Percentiles rank a stretch among this genome's conserved stretches.
phyloP scores from a whole-genome alignment of 1,140 invertebrate genomes.

The Neodiprion virginianus region DNA sequence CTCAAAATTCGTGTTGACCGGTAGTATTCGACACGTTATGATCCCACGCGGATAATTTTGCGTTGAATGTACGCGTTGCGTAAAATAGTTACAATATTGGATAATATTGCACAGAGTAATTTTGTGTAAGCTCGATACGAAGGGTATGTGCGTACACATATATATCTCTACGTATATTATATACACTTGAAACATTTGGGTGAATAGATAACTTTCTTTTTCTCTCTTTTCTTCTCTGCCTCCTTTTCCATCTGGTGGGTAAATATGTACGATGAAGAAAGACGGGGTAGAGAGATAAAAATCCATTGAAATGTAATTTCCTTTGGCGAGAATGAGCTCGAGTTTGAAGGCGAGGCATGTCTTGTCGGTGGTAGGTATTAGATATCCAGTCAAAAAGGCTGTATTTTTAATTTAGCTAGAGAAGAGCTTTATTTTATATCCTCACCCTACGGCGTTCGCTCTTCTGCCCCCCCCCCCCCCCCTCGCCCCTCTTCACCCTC shows the following conservation, averaged over 20 bases:
- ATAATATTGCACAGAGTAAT: no score
- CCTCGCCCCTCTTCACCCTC: conserved; percentile 19
- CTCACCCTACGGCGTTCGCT: not conserved
- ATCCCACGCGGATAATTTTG: no score
- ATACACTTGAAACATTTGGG: not conserved
- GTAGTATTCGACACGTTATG: no score
- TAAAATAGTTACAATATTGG: no score
- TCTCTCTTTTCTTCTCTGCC: no score
- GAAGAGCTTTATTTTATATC: conserved; percentile 1
- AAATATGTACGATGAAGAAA: no score
- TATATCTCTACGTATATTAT: no score
- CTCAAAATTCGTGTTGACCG: no score
- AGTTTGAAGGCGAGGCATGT: not conserved
- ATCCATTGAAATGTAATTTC: conserved; percentile 5
- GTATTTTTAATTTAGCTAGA: conserved; percentile 3
- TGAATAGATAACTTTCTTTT: not conserved
- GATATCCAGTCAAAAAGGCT: conserved; percentile 7
- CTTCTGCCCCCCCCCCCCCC: conserved; percentile 28
- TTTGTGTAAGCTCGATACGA: no score
- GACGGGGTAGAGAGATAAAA: not conserved
- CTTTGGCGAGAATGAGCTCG: conserved; percentile 1
- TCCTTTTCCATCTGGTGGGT: no score
- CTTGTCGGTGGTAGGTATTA: not conserved
- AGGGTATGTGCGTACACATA: no score
- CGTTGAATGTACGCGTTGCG: no score